Conservation (phyloP, 2,888 invertebrate species). For the Ochropacha duplaris region DNA sequence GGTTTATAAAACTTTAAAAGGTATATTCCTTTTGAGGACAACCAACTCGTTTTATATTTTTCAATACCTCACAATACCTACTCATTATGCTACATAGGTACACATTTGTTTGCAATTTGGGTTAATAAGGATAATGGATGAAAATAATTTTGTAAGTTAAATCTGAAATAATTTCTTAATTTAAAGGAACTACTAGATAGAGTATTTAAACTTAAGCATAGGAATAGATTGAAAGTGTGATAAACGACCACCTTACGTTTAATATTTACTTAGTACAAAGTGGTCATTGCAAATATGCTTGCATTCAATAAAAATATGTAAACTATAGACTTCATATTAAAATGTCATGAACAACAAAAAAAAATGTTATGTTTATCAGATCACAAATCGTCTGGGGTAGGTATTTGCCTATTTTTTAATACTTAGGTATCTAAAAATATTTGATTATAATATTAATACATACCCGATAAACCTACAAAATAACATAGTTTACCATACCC, state of each 20-base stretch:
- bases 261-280: background rate
- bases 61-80: background rate
- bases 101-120: background rate
- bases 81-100: background rate
- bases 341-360: background rate
- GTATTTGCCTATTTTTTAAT: background rate
- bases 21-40: background rate
- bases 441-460: too few relatives aligned
- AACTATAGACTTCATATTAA: background rate
- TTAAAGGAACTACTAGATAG: too few relatives aligned
- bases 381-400: background rate
- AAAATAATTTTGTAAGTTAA: too few relatives aligned
- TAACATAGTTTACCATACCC: too few relatives aligned
- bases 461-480: too few relatives aligned
- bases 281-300: background rate
- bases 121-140: background rate
- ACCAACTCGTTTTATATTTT: background rate
- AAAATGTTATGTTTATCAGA: background rate
- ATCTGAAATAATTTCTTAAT: too few relatives aligned
- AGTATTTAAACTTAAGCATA: too few relatives aligned
- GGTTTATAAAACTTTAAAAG: constrained; percentile 1
- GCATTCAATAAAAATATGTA: background rate
- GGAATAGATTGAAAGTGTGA: too few relatives aligned
- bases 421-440: too few relatives aligned
- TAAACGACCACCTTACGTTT: too few relatives aligned